These are phyloP conservation scores for Oreocharis arfaki DNA, from an alignment of 2,113 vertebrate genomes.

Conservation along the genomic window DNA sequence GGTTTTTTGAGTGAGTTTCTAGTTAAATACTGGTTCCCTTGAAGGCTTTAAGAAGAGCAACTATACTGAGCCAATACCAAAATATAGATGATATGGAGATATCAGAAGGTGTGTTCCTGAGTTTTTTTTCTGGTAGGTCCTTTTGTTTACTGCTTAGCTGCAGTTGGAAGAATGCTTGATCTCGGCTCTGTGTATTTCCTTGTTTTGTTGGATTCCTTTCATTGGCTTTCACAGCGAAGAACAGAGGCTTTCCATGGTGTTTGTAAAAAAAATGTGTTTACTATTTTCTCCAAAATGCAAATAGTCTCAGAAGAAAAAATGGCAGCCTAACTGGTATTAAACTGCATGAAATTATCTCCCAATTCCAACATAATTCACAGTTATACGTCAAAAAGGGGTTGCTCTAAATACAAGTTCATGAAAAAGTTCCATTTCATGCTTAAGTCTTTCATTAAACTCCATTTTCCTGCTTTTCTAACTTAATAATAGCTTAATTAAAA, in stretches of 20 bases:
- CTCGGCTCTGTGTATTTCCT: not conserved
- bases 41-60: not conserved
- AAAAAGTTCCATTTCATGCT: not conserved
- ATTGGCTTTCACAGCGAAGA: not conserved
- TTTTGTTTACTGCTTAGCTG: not conserved
- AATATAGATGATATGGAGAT: not conserved
- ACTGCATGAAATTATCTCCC: not conserved
- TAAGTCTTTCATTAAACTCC: not conserved
- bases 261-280: not conserved
- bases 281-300: not conserved
- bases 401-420: not conserved
- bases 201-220: not conserved
- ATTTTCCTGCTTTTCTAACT: not conserved
- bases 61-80: not conserved
- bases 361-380: not conserved
- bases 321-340: not conserved
- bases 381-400: not conserved
- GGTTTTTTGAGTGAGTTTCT: not conserved
- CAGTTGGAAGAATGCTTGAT: not conserved
- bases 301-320: not conserved
- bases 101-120: not conserved
- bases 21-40: not conserved
- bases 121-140: not conserved
- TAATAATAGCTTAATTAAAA: not conserved
- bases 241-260: not conserved